phyloP scores from a whole-genome alignment of 92 coral and sea anemone genomes.

The Porites cylindrica region DNA sequence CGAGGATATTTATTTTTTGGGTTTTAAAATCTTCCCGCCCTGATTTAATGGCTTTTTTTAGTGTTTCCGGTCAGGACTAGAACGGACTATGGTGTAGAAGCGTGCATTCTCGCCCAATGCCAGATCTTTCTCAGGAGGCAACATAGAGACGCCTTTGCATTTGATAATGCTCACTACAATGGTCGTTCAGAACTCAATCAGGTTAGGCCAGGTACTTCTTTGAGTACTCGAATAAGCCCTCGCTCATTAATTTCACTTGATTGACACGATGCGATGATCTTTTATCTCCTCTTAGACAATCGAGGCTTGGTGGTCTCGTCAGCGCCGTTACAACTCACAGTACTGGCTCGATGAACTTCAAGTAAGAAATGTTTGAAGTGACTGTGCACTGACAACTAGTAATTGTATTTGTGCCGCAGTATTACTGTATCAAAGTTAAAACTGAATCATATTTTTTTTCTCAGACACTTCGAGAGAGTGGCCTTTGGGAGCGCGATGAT shows the following conservation, averaged over 20 bases:
- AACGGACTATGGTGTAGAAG: conserved; percentile 55
- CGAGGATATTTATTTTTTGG: not conserved
- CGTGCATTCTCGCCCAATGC: conserved; percentile 55
- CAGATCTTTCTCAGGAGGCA: conserved; percentile 58
- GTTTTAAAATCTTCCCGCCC: not conserved
- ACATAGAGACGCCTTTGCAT: conserved; percentile 45
- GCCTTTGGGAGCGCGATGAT: conserved; percentile 21
- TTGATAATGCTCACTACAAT: conserved; percentile 27
- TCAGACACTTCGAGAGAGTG: conserved; percentile 19
- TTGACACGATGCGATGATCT: not conserved
- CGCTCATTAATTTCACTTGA: not conserved
- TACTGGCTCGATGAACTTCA: conserved; percentile 45
- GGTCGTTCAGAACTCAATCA: conserved; percentile 65
- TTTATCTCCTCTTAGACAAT: conserved; percentile 28
- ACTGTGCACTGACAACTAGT: not conserved
- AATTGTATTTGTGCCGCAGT: not conserved
- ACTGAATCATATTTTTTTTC: not conserved
- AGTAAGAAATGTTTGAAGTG: conserved; percentile 16
- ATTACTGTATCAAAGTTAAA: not conserved
- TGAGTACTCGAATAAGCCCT: not conserved
- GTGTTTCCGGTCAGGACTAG: conserved; percentile 56
- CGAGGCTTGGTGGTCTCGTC: conserved; percentile 51
- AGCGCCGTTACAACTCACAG: conserved; percentile 30
- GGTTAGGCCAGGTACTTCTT: conserved; percentile 3
- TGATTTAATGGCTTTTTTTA: not conserved